Conservation (phyloP, 2,888 invertebrate species). For the Thyatira batis region DNA sequence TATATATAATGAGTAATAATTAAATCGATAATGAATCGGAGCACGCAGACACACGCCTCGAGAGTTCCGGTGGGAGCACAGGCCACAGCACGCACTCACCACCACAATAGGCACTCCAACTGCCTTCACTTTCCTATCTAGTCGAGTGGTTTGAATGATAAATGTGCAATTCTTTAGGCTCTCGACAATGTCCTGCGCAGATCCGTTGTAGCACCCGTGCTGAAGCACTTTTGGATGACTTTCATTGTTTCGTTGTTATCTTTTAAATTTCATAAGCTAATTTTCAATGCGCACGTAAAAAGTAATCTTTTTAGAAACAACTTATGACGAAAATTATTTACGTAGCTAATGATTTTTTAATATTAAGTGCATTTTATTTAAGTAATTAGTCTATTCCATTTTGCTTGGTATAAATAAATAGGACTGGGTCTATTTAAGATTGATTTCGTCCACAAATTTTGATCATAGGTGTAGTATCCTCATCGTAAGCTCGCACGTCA, state of each 20-base stretch:
- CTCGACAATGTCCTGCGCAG: slow-evolving; percentile 46
- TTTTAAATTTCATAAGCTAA: slow-evolving; percentile 39
- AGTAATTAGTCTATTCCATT: too few relatives aligned
- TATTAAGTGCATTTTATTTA: too few relatives aligned
- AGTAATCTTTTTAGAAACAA: too few relatives aligned
- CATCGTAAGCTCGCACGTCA: too few relatives aligned
- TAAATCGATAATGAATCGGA: slow-evolving; percentile 20
- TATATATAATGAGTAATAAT: slow-evolving; percentile 53
- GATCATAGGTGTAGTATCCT: slow-evolving; percentile 59
- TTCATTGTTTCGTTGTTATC: slow-evolving; percentile 57
- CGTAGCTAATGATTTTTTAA: too few relatives aligned
- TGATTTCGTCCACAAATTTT: slow-evolving; percentile 52
- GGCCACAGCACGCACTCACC: slow-evolving; percentile 46
- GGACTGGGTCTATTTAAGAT: background rate
- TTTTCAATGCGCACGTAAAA: too few relatives aligned
- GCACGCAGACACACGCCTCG: slow-evolving; percentile 37
- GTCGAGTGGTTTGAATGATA: slow-evolving; percentile 59
- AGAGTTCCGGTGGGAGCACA: slow-evolving; percentile 50
- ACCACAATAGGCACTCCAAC: slow-evolving; percentile 55
- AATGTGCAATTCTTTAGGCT: slow-evolving; percentile 52
- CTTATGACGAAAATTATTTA: too few relatives aligned
- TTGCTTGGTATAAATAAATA: too few relatives aligned
- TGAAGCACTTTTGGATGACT: slow-evolving; percentile 48
- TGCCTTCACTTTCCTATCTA: slow-evolving; percentile 56
- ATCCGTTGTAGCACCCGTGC: slow-evolving; percentile 52